These are phyloP conservation scores for Macaria liturata DNA, from an alignment of 2,888 invertebrate species.

Conservation along the genomic window DNA sequence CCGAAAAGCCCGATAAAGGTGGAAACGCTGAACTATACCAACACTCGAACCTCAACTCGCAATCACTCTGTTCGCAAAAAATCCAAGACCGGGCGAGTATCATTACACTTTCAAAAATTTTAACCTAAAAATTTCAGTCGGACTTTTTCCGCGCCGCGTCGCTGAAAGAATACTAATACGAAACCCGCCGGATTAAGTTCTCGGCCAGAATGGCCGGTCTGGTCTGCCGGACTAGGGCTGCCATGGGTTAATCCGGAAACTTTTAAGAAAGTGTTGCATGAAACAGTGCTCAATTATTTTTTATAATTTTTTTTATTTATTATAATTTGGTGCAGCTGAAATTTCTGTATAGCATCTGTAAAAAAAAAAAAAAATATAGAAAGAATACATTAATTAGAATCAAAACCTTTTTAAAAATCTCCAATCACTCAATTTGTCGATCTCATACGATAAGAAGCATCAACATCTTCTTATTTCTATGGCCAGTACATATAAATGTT, in stretches of 20 bases:
- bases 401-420: no score
- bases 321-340: no score
- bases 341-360: no score
- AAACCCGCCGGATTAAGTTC: slow-evolving; percentile 45
- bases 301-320: no score
- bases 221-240: slow-evolving; percentile 1
- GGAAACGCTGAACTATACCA: neutral
- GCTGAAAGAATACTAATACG: slow-evolving; percentile 57
- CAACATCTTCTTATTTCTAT: no score
- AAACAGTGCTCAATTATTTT: no score
- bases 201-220: slow-evolving; percentile 39
- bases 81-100: slow-evolving; percentile 19
- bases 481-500: no score
- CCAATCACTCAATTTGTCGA: no score
- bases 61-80: slow-evolving; percentile 16
- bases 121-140: slow-evolving; percentile 50
- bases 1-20: no score
- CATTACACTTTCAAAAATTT: slow-evolving; percentile 39
- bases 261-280: neutral
- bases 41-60: slow-evolving; percentile 2
- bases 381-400: no score
- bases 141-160: slow-evolving; percentile 47
- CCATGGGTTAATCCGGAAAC: neutral
- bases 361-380: no score
- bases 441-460: no score